Evolutionary conservation across 2,888 invertebrate genomes (phyloP).

Genomic region (Leptinotarsa tumamoca): DNA sequence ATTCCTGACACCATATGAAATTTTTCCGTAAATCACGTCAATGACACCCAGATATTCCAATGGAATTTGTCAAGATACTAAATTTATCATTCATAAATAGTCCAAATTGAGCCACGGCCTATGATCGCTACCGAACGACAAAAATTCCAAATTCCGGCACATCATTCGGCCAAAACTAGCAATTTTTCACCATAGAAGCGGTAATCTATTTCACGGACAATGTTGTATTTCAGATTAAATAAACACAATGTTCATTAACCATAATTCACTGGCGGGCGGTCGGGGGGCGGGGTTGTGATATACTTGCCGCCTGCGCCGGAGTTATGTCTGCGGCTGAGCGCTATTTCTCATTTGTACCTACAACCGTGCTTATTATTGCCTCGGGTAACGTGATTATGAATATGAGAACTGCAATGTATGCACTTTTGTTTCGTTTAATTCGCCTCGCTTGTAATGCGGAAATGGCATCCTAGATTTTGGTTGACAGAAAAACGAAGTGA

Average conservation of each 20-base stretch:
- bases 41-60: no score
- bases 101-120: slow-evolving; percentile 32
- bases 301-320: slow-evolving; percentile 61
- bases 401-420: slow-evolving; percentile 59
- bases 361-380: slow-evolving; percentile 64
- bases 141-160: slow-evolving; percentile 33
- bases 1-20: background rate
- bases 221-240: slow-evolving; percentile 64
- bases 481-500: background rate
- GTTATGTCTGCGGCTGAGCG: slow-evolving; percentile 63
- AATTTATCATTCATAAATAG: slow-evolving; percentile 11
- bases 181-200: slow-evolving; percentile 53
- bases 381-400: slow-evolving; percentile 65
- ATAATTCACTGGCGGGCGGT: slow-evolving; percentile 58
- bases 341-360: slow-evolving; percentile 66
- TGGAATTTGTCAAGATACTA: no score
- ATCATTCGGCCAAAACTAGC: slow-evolving; percentile 39
- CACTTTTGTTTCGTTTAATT: slow-evolving; percentile 45
- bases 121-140: slow-evolving; percentile 33
- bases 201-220: slow-evolving; percentile 57
- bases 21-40: no score
- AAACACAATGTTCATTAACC: slow-evolving; percentile 66
- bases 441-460: slow-evolving; percentile 31
- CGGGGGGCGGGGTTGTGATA: slow-evolving; percentile 58
- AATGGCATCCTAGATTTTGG: slow-evolving; percentile 16